Base-by-base conservation (phyloP, 2,888 invertebrate species). In the Drosophila neonasuta region DNA sequence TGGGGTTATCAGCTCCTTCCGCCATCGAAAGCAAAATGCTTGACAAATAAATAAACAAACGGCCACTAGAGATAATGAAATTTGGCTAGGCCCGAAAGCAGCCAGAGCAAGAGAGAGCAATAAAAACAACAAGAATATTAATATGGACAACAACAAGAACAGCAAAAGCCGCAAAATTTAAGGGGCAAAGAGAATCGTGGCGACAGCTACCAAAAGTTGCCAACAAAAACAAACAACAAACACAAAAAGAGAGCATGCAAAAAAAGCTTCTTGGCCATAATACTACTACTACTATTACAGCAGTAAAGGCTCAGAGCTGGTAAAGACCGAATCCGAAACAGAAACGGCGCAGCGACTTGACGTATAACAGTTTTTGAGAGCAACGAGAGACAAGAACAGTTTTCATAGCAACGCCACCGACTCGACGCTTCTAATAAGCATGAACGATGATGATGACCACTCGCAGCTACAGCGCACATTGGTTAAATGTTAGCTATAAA, bases 41-140 rank as follows among this genome's bases (percentile, higher is more conserved):
- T 77, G 65, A 68, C 79, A 70, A 81, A 79, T 73, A 81, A 84
- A 81, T 73, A 84, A 84, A 79, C 84, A 79, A 79, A 76, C 84
- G 73, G 62, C 65, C 71, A 79, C 77, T 79, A 56, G 74, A 83
- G 80, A 83, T 81, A 81, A 81, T 83, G 81, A 81, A 80, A 73
- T 84, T 78, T 80, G 48, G 68, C 49, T 48, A 24, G 68, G 58
- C 39, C 34, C 34, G 39, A 45, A 29, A 36, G 15, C 49, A 58
- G 59, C 46, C 44, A 42, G 50, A 51, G 51, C 45, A 46, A 36
- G 51, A 46, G 36, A 41, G 36, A 41, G 56, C 7, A 48, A 34
- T 15, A 46, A 20, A 42, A 58, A 49, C 50, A 68, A 63, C 54
- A 74, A 66, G 51, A 69, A 52, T 42, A 36, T 24, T 24, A 66